Conservation (phyloP, 1,140 invertebrate genomes). For the Drosophila kikkawai region DNA sequence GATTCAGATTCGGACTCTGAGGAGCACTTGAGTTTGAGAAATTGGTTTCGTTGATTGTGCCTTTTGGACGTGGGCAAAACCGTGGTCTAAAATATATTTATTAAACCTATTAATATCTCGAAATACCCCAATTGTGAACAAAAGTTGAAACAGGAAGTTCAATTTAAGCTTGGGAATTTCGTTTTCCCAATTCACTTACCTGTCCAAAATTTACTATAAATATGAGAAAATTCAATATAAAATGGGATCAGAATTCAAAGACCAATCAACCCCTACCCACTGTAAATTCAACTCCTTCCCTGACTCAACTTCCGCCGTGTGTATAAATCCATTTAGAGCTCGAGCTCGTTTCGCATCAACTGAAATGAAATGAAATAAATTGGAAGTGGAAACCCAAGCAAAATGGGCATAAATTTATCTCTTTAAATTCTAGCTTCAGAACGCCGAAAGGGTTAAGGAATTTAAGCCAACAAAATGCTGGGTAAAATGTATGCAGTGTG, state of each 20-base stretch:
- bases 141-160: neutral
- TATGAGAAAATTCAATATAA: constrained; percentile 4
- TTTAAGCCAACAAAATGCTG: constrained; percentile 54
- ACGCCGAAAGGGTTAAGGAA: constrained; percentile 31
- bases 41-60: constrained; percentile 71
- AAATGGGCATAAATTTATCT: constrained; percentile 52
- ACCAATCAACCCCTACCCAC: neutral
- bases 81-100: neutral
- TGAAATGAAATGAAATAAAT: constrained; percentile 61
- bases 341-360: constrained; percentile 49
- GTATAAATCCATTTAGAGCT: constrained; percentile 55
- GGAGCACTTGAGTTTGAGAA: constrained; percentile 70
- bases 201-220: neutral
- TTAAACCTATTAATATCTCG: neutral
- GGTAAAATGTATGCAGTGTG: constrained; percentile 8
- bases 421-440: constrained; percentile 45
- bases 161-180: too few species aligned
- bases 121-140: neutral
- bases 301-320: constrained; percentile 61
- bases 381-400: constrained; percentile 21
- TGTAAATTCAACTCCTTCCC: constrained; percentile 19
- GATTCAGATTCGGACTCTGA: constrained; percentile 48
- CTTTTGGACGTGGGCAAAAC: constrained; percentile 29
- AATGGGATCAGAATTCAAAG: neutral
- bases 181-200: neutral